phyloP scores from a whole-genome alignment of 2,113 vertebrate genomes.

The Isurus oxyrinchus region DNA sequence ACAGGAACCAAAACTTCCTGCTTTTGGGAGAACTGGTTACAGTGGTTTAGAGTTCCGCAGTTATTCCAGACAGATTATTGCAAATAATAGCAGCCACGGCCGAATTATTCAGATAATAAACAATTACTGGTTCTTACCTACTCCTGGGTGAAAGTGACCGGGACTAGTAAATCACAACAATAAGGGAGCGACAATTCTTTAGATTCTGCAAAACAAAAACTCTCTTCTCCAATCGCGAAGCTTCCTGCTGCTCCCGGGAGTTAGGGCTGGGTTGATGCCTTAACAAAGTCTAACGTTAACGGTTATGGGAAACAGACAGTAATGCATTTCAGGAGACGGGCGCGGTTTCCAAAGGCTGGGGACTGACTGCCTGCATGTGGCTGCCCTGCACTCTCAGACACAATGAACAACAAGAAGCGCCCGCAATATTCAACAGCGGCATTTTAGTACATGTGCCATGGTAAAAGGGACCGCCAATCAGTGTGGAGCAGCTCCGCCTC shows the following conservation, averaged over 20 bases:
- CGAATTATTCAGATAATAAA: background rate
- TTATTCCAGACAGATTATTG: background rate
- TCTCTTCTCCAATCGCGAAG: background rate
- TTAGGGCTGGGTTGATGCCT: background rate
- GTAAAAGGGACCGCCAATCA: background rate
- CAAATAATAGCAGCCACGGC: background rate
- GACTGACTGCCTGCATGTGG: background rate
- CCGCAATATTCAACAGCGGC: background rate
- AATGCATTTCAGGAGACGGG: background rate
- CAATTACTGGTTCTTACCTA: background rate
- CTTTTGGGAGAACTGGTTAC: background rate
- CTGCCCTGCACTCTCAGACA: background rate
- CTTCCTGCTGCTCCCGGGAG: background rate
- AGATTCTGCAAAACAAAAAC: background rate
- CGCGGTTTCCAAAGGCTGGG: background rate
- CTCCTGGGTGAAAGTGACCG: background rate
- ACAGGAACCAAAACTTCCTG: background rate
- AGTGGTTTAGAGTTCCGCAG: background rate
- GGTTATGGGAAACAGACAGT: background rate
- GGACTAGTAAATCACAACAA: background rate
- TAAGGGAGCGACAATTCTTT: background rate
- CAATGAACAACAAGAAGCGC: background rate
- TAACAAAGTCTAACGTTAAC: background rate
- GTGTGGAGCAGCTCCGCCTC: background rate
- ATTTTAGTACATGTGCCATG: background rate